Evolutionary conservation across 2,888 invertebrate species (phyloP).

Genomic region (Temnothorax rugatulus): DNA sequence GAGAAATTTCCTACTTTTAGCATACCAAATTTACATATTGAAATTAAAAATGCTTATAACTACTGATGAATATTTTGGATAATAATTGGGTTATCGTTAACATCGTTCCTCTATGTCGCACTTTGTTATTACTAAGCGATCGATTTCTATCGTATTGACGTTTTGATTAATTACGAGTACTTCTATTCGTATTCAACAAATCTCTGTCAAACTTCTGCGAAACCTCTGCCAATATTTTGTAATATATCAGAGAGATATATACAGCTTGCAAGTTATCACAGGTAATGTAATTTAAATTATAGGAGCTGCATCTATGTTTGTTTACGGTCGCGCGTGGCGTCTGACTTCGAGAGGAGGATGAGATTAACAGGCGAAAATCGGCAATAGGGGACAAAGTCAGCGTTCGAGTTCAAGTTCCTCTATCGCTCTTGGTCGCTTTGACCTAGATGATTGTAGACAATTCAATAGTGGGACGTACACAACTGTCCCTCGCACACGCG

Average conservation of each 20-base stretch:
- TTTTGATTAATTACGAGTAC: constrained; percentile 25
- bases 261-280: background rate
- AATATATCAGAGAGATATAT: background rate
- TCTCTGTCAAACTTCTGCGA: constrained; percentile 2
- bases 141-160: background rate
- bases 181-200: background rate
- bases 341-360: background rate
- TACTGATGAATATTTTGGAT: constrained; percentile 1
- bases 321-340: background rate
- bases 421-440: constrained; percentile 54
- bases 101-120: background rate
- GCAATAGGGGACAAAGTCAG: constrained; percentile 59
- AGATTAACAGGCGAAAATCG: constrained; percentile 54
- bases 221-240: background rate
- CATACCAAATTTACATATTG: background rate
- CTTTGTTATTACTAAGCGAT: background rate
- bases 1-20: background rate
- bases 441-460: constrained; percentile 53
- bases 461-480: constrained; percentile 41
- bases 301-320: background rate
- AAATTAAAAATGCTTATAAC: background rate
- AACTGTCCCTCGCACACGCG: constrained; percentile 34
- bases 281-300: constrained; percentile 3
- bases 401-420: constrained; percentile 65
- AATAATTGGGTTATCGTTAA: constrained; percentile 19